Percentiles rank a stretch among this genome's conserved stretches.
phyloP scores from a whole-genome alignment of 2,797 vertebrate genomes.

The Crenichthys baileyi region DNA sequence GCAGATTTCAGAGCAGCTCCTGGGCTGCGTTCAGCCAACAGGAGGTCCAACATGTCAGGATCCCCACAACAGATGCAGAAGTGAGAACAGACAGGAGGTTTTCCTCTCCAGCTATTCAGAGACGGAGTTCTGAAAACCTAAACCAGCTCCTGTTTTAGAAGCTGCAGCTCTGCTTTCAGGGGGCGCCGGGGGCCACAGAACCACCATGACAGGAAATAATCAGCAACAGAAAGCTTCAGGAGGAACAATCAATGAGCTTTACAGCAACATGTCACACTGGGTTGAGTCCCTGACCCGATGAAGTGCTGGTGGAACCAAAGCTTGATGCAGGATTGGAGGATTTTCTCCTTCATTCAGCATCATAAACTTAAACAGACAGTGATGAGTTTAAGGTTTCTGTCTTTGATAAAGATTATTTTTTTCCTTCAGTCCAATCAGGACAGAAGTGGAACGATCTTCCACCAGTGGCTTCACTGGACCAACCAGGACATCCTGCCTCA shows the following conservation, averaged over 20 bases:
- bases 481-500: no score
- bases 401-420: no score
- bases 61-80: slow-evolving; percentile 5
- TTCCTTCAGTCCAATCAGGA: no score
- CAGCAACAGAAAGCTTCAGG: not conserved
- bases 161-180: slow-evolving; percentile 48
- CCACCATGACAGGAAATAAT: not conserved
- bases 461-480: no score
- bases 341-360: no score
- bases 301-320: not conserved
- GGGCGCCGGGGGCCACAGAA: not conserved
- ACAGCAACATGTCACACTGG: not conserved
- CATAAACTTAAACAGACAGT: no score
- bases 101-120: slow-evolving; percentile 46
- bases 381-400: not conserved
- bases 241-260: not conserved
- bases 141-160: slow-evolving; percentile 64
- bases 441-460: no score
- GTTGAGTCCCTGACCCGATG: not conserved
- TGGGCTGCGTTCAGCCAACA: not conserved
- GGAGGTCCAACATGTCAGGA: not conserved
- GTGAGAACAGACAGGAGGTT: not conserved
- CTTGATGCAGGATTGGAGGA: no score
- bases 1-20: not conserved
- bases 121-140: slow-evolving; percentile 53